Evolutionary conservation across 2,797 vertebrate species (phyloP).

Genomic region (Peromyscus melanophrys): DNA sequence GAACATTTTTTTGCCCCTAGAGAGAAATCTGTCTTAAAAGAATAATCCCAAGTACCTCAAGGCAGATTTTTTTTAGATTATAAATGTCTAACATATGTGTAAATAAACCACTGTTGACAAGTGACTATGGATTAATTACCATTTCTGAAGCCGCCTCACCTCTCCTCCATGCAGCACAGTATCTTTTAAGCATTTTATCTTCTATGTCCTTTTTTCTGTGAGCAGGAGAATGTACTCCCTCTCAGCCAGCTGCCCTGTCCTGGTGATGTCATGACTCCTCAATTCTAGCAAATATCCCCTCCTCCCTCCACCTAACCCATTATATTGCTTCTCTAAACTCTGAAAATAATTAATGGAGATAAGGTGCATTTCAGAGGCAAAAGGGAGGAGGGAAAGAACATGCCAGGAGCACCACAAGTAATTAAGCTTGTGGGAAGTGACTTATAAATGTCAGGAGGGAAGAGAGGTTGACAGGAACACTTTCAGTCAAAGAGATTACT

Average conservation of each 20-base stretch:
- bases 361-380: conserved; percentile 75
- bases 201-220: conserved; percentile 72
- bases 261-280: conserved; percentile 74
- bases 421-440: conserved; percentile 77
- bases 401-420: conserved; percentile 76
- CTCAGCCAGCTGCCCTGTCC: conserved; percentile 73
- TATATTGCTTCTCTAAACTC: conserved; percentile 73
- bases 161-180: conserved; percentile 67
- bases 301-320: conserved; percentile 57
- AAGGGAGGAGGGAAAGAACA: conserved; percentile 70
- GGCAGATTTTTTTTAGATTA: conserved; percentile 69
- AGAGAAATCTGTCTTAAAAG: conserved; percentile 64
- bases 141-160: conserved; percentile 27
- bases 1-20: conserved; percentile 54
- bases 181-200: conserved; percentile 76
- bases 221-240: conserved; percentile 74
- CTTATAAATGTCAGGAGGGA: conserved; percentile 78
- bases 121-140: conserved; percentile 68
- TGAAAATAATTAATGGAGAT: conserved; percentile 83
- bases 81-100: conserved; percentile 78
- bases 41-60: conserved; percentile 70
- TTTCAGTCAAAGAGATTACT: conserved; percentile 69
- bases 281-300: conserved; percentile 43
- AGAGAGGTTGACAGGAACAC: conserved; percentile 73
- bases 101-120: conserved; percentile 73